Evolutionary conservation across 2,888 invertebrate species (phyloP), one percentile per base, ranked within the genome.

Genomic region (Protonemura montana): DNA sequence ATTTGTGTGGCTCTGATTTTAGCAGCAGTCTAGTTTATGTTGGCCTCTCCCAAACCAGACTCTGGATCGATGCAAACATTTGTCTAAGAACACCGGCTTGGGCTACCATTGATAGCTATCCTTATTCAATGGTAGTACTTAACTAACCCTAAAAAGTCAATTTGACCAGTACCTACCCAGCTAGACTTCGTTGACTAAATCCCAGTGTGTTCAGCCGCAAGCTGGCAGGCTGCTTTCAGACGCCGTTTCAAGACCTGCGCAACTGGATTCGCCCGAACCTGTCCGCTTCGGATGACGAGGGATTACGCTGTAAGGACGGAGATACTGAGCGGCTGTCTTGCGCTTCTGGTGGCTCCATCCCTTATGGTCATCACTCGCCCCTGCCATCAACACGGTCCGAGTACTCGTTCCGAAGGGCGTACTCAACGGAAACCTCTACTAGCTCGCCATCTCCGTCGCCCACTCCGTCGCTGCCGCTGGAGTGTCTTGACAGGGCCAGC

Each of bases 211-310:
- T 2, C 90, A 93, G 93, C 87, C 92, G 92, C 82, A 94, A 93
- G 89, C 90, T 94, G 83, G 92, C 94, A 90, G 93, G 93, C 87
- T 94, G 94, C 90, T 92, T 94, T 88, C 93, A 94, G 91, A 92
- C 93, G 21, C 93, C 93, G 85, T 91, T 94, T 88, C 91, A 93
- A 89, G 93, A 94, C 89, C 90, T 94, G 90, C 91, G 93, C 87
- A 93, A 93, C 88, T 93, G 93, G 93, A 91, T 94, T 86, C 92
- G 93, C 89, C 93, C 93, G 2, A 87, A 88, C 1, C 29, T 86
- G 30, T 84, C 86, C 16, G 85, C 86, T 30, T 86, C 86, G 0
- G 88, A 88, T 78, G 87, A 87, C 83, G 85, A 87, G 29, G 85
- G 86, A 3, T 76, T 85, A 21, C 86, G 87, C 82, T 87, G 86